Evolutionary conservation across 2,113 vertebrate genomes (phyloP).

Genomic region (Pipa parva): DNA sequence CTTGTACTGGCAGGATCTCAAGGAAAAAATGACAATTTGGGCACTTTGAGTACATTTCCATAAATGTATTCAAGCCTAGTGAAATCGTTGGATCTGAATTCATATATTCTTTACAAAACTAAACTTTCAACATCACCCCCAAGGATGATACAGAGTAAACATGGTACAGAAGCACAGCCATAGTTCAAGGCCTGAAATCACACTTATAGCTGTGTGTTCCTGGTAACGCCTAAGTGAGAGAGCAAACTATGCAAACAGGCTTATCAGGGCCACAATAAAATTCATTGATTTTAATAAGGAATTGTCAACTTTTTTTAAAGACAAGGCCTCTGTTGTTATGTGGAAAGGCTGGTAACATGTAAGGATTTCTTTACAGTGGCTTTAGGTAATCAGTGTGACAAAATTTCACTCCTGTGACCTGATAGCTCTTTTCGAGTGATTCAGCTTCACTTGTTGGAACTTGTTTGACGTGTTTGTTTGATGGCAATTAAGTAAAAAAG

Average conservation of each 20-base stretch:
- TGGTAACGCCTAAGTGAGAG: conserved; percentile 56
- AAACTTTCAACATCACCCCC: conserved; percentile 51
- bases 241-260: conserved; percentile 62
- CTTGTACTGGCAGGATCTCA: conserved; percentile 51
- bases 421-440: conserved; percentile 53
- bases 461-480: conserved; percentile 52
- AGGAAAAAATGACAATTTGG: conserved; percentile 53
- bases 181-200: conserved; percentile 52
- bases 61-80: conserved; percentile 52
- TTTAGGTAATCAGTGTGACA: conserved; percentile 57
- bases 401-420: conserved; percentile 57
- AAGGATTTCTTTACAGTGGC: conserved; percentile 52
- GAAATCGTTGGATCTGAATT: conserved; percentile 49
- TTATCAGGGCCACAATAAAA: conserved; percentile 62
- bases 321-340: conserved; percentile 62
- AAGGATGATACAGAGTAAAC: conserved; percentile 53
- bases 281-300: conserved; percentile 66
- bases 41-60: conserved; percentile 53
- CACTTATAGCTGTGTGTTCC: conserved; percentile 46
- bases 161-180: conserved; percentile 46
- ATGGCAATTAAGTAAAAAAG: conserved; percentile 43
- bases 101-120: conserved; percentile 50
- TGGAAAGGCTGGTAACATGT: conserved; percentile 50
- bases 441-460: conserved; percentile 56
- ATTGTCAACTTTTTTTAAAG: conserved; percentile 51